Percentiles rank a stretch among this genome's conserved stretches.
Evolutionary conservation across 2,888 invertebrate genomes (phyloP).

Genomic region (Drosophila sordidula): DNA sequence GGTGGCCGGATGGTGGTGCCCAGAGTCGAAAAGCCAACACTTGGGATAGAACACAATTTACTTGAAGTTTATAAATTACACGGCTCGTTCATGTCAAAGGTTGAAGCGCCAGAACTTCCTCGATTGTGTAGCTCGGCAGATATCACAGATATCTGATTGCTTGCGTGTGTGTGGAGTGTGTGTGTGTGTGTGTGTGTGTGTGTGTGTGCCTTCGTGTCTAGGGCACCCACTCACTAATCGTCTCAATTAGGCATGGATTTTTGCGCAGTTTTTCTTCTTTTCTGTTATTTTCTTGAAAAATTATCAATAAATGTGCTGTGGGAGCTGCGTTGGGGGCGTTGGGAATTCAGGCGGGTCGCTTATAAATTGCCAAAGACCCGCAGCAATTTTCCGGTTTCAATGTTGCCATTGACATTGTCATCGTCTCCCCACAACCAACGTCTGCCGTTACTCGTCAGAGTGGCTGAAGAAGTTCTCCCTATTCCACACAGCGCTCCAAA

Average conservation of each 20-base stretch:
- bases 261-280: constrained; percentile 34
- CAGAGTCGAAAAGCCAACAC: constrained; percentile 10
- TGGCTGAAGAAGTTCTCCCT: constrained; percentile 27
- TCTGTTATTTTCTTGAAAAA: constrained; percentile 60
- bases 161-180: background rate
- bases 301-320: constrained; percentile 64
- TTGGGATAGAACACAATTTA: constrained; percentile 44
- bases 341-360: constrained; percentile 27
- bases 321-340: constrained; percentile 20
- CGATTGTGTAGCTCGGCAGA: constrained; percentile 35
- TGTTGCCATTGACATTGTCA: constrained; percentile 77
- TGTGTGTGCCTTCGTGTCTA: constrained; percentile 11
- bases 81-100: constrained; percentile 54
- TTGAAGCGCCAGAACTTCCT: constrained; percentile 27
- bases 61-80: constrained; percentile 64
- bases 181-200: constrained; percentile 5
- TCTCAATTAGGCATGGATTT: constrained; percentile 83
- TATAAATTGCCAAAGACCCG: constrained; percentile 77
- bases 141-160: constrained; percentile 19
- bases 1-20: background rate
- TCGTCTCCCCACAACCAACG: constrained; percentile 46
- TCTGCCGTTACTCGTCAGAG: constrained; percentile 55
- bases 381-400: constrained; percentile 81
- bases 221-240: constrained; percentile 58
- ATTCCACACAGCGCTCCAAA: constrained; percentile 5